Percentiles rank a stretch among this genome's conserved stretches.
phyloP scores from a whole-genome alignment of 2,113 vertebrate species.

The Melospiza georgiana region DNA sequence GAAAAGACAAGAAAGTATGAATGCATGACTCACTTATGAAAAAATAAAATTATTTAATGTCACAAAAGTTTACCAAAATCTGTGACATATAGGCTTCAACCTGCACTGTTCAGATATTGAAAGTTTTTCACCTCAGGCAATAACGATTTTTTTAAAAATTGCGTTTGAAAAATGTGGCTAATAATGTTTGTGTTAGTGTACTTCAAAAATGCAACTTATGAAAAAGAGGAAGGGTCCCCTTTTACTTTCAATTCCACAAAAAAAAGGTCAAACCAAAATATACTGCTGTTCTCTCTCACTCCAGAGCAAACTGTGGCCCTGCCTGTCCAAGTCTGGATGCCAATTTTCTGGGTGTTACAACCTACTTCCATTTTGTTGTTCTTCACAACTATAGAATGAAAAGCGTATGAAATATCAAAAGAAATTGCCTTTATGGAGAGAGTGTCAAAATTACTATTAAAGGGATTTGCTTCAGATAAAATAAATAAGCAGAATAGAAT shows the following conservation, averaged over 20 bases:
- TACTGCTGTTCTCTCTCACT: background rate
- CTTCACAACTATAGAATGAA: background rate
- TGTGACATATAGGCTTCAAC: background rate
- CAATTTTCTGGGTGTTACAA: background rate
- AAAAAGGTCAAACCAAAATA: background rate
- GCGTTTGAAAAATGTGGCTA: background rate
- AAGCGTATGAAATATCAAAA: background rate
- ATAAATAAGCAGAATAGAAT: background rate
- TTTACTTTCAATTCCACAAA: background rate
- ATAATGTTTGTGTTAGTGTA: background rate
- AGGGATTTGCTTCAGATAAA: background rate
- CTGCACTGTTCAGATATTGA: background rate
- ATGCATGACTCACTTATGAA: background rate
- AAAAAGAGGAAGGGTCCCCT: background rate
- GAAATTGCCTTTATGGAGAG: background rate
- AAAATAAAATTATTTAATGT: background rate
- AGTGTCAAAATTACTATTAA: background rate
- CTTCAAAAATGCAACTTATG: background rate
- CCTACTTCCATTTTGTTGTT: background rate
- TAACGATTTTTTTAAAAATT: background rate
- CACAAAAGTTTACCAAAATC: background rate
- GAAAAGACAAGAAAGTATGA: background rate
- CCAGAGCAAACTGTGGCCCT: background rate
- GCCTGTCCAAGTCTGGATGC: background rate
- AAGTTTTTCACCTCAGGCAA: background rate